Conservation (phyloP, 2,113 vertebrate species). For the chimpanzee (Pan troglodytes) region DNA sequence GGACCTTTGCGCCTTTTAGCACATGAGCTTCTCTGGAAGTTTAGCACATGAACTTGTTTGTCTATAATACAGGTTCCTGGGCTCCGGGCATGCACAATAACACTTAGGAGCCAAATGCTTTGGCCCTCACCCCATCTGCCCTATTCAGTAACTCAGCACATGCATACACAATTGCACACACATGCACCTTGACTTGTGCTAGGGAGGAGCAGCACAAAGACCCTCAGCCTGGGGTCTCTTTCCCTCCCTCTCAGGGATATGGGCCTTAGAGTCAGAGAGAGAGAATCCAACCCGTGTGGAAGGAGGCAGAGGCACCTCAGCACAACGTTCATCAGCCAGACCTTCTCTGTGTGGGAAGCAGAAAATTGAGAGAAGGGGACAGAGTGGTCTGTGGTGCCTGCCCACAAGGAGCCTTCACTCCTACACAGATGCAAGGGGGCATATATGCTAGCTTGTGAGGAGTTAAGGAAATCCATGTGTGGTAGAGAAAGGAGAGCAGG, state of each 20-base stretch:
- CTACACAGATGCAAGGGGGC: rapidly evolving
- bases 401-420: background rate
- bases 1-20: background rate
- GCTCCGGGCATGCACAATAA: background rate
- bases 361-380: background rate
- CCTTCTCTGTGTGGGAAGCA: background rate
- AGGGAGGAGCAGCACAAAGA: background rate
- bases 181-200: rapidly evolving
- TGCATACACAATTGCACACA: too few species aligned
- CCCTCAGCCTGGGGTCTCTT: background rate
- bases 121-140: too few species aligned
- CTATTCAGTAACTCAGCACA: background rate
- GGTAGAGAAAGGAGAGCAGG: background rate
- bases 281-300: background rate
- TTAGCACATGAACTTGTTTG: background rate
- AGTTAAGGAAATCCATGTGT: background rate
- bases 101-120: background rate
- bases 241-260: background rate
- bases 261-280: background rate
- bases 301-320: background rate
- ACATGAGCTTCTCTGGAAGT: background rate
- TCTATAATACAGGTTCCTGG: background rate
- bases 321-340: background rate
- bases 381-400: background rate
- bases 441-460: background rate